A percentile compares a stretch with the other conserved stretches of the same genome.
These are phyloP conservation scores for Ambastaia sidthimunki DNA, from an alignment of 2,797 vertebrate species.

Conservation along the genomic window DNA sequence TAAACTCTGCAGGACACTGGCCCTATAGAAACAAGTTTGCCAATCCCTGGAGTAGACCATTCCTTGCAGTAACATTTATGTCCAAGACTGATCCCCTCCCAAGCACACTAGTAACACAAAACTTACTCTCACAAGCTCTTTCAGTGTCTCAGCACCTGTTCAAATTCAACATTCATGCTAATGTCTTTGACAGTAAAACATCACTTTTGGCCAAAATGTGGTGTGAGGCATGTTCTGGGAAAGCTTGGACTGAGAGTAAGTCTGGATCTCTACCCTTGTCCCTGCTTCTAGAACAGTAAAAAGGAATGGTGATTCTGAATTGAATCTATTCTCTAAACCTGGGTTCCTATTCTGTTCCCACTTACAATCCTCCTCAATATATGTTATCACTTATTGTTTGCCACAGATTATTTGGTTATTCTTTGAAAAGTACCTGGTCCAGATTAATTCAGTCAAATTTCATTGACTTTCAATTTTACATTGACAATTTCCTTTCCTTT, in stretches of 20 bases:
- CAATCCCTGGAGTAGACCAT: slow-evolving; percentile 43
- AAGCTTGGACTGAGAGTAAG: slow-evolving; percentile 78
- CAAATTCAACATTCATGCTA: not conserved
- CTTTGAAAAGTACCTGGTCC: slow-evolving; percentile 30
- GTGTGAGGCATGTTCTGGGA: slow-evolving; percentile 7
- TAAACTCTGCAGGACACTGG: no score
- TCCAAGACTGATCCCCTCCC: slow-evolving; percentile 51
- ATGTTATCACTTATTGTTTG: slow-evolving; percentile 69
- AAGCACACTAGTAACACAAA: slow-evolving; percentile 64
- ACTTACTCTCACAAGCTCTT: slow-evolving; percentile 65
- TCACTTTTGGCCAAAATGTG: not conserved
- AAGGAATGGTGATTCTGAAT: slow-evolving; percentile 70
- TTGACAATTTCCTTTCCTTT: not conserved
- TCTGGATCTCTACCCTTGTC: slow-evolving; percentile 58
- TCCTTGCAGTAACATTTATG: slow-evolving; percentile 67
- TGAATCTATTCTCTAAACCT: slow-evolving; percentile 65
- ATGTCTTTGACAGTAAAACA: not conserved
- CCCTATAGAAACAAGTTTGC: no score
- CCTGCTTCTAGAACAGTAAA: slow-evolving; percentile 60
- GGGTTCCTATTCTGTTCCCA: slow-evolving; percentile 58
- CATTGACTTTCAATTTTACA: not conserved
- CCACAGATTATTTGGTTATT: slow-evolving; percentile 72
- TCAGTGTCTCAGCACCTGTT: slow-evolving; percentile 29
- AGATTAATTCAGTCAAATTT: not conserved
- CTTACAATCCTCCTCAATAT: slow-evolving; percentile 56